phyloP scores from a whole-genome alignment of 2,113 vertebrate species.

The Labrus mixtus region DNA sequence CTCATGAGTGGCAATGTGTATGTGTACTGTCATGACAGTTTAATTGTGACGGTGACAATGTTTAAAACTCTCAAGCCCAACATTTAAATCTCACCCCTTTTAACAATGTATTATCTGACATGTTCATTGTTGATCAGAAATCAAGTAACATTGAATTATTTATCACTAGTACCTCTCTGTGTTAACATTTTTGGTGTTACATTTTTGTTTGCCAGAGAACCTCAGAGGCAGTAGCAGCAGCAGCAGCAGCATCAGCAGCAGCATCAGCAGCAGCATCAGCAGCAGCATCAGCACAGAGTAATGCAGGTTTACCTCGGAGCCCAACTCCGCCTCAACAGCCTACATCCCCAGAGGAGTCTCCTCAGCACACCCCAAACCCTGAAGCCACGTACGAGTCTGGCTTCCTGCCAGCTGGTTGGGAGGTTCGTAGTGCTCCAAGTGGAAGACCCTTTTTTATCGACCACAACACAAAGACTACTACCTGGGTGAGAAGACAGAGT shows the following conservation, averaged over 20 bases:
- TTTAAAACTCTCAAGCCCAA: no score
- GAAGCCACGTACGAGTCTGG: conserved; percentile 80
- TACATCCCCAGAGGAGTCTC: conserved; percentile 70
- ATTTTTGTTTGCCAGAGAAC: conserved; percentile 73
- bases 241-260: neutral
- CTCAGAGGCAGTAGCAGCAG: conserved; percentile 67
- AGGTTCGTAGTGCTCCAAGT: conserved; percentile 91
- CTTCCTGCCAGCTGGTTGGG: conserved; percentile 92
- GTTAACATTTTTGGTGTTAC: neutral
- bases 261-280: neutral
- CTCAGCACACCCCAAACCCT: conserved; percentile 73
- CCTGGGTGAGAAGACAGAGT: conserved; percentile 88
- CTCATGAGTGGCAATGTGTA: neutral
- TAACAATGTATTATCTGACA: no score
- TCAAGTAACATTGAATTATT: no score
- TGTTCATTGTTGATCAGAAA: no score
- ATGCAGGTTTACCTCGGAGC: conserved; percentile 64
- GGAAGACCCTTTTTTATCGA: conserved; percentile 96
- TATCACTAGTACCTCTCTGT: no score
- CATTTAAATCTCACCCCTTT: no score
- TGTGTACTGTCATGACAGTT: no score
- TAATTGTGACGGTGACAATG: no score
- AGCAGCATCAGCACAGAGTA: conserved; percentile 27
- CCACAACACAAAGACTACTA: conserved; percentile 94
- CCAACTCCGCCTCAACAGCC: conserved; percentile 64